phyloP scores from a whole-genome alignment of 2,888 invertebrate genomes.

The Pasiphila rectangulata region DNA sequence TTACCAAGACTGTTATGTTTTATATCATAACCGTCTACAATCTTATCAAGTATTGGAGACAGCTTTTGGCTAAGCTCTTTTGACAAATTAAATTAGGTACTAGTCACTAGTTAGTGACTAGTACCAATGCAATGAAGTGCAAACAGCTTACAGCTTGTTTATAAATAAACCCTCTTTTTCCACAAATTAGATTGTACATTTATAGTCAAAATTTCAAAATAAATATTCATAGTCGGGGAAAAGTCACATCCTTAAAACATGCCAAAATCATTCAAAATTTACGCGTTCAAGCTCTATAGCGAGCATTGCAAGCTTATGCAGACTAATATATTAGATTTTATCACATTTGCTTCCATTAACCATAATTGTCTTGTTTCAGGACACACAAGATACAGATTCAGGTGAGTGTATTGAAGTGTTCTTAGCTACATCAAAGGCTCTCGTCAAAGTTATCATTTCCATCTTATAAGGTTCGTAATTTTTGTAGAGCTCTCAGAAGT shows the following conservation, averaged over 20 bases:
- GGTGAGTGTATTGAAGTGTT: constrained; percentile 51
- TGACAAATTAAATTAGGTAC: too few relatives aligned
- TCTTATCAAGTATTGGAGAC: too few relatives aligned
- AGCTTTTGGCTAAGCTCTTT: too few relatives aligned
- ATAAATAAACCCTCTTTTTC: too few relatives aligned
- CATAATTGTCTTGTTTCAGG: constrained; percentile 63
- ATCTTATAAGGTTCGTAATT: too few relatives aligned
- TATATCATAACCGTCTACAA: too few relatives aligned
- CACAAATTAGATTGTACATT: background rate
- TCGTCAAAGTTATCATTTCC: constrained; percentile 8
- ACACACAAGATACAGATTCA: constrained; percentile 59
- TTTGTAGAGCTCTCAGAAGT: background rate
- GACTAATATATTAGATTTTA: constrained; percentile 13
- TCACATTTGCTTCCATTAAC: constrained; percentile 26
- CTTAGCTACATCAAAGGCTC: constrained; percentile 1
- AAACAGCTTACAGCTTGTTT: too few relatives aligned
- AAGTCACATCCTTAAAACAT: too few relatives aligned
- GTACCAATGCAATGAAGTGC: too few relatives aligned
- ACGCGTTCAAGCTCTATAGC: constrained; percentile 3
- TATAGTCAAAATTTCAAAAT: too few relatives aligned
- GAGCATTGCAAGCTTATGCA: constrained; percentile 32
- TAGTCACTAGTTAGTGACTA: too few relatives aligned
- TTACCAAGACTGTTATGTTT: constrained; percentile 17
- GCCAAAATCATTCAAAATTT: constrained; percentile 1
- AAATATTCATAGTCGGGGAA: too few relatives aligned